These are phyloP conservation scores for Mormyrus iriodes DNA, from an alignment of 2,113 vertebrate species.

Conservation along the genomic window DNA sequence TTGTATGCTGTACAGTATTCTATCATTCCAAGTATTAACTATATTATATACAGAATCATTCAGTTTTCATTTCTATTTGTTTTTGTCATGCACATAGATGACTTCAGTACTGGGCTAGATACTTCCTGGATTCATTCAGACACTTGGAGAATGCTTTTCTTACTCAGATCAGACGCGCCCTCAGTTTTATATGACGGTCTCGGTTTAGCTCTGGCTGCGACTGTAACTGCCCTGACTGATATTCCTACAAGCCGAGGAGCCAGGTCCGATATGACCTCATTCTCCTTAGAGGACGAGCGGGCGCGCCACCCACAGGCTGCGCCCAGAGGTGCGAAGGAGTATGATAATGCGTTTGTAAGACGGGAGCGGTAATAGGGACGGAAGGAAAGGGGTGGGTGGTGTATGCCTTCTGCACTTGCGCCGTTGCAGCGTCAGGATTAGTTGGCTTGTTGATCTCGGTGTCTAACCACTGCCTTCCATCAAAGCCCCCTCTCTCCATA, in stretches of 20 bases:
- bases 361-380: neutral
- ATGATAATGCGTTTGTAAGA: neutral
- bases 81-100: neutral
- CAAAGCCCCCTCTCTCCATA: neutral
- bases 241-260: neutral
- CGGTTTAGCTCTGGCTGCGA: neutral
- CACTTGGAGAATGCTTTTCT: neutral
- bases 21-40: neutral
- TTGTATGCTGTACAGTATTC: neutral
- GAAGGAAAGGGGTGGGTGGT: neutral
- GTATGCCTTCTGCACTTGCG: constrained; percentile 16
- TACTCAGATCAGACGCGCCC: neutral
- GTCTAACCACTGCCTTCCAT: constrained; percentile 61
- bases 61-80: neutral
- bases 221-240: neutral
- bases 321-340: neutral
- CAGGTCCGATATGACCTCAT: neutral
- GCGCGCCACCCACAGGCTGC: neutral
- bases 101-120: neutral
- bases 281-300: constrained; percentile 1
- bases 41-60: neutral
- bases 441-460: constrained; percentile 40
- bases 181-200: neutral
- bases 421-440: constrained; percentile 18
- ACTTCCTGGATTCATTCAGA: neutral